Conservation (phyloP, 2,888 invertebrate genomes). For the Bembecia ichneumoniformis region DNA sequence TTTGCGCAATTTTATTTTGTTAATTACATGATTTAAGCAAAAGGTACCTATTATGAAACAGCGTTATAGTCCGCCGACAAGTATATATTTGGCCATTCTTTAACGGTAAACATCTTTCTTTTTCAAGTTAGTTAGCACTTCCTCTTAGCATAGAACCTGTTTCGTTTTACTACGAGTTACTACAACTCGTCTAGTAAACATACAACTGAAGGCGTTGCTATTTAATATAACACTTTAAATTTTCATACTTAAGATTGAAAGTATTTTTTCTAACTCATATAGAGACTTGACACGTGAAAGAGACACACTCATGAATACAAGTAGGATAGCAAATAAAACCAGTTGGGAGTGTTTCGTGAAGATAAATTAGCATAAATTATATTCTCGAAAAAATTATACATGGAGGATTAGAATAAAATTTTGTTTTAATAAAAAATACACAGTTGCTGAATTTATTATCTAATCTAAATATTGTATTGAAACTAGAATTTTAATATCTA, state of each 20-base stretch:
- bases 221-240: neutral
- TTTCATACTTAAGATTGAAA: neutral
- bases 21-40: too few species aligned
- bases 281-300: constrained; percentile 1
- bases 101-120: constrained; percentile 49
- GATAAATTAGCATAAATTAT: neutral
- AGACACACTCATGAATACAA: constrained; percentile 9
- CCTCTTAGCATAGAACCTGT: constrained; percentile 54
- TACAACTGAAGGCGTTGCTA: neutral
- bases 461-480: too few species aligned
- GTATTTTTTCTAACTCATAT: neutral
- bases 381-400: too few species aligned
- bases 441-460: too few species aligned
- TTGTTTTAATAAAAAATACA: too few species aligned
- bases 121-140: constrained; percentile 45
- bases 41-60: too few species aligned
- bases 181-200: constrained; percentile 22
- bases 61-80: too few species aligned
- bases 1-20: too few species aligned
- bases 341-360: constrained; percentile 29
- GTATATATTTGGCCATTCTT: constrained; percentile 34
- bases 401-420: too few species aligned
- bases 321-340: constrained; percentile 28
- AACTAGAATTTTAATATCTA: too few species aligned
- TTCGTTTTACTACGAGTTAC: constrained; percentile 62